Conservation (phyloP, 2,113 vertebrate genomes). For the Megaceryle torquata region DNA sequence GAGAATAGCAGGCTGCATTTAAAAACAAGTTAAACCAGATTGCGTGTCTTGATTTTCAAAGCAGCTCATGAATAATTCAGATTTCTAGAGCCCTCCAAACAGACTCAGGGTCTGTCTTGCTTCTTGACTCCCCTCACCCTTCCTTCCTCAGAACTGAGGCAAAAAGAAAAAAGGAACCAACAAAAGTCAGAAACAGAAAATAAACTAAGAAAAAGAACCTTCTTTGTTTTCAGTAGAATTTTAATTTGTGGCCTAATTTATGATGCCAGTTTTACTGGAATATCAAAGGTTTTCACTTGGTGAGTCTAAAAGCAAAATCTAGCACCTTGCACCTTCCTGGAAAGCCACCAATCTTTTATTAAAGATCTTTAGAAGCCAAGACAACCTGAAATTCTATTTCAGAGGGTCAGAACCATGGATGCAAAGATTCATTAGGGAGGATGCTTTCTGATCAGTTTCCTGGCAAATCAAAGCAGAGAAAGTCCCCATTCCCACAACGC, state of each 20-base stretch:
- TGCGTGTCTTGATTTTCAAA: slow-evolving; percentile 21
- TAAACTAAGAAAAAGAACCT: neutral
- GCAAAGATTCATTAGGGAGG: neutral
- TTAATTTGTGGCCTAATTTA: neutral
- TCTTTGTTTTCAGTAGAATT: neutral
- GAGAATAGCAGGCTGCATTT: neutral
- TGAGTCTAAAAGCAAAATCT: neutral
- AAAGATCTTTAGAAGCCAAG: neutral
- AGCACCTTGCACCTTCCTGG: neutral
- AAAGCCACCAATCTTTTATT: neutral
- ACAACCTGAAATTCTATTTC: neutral
- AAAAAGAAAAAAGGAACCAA: neutral
- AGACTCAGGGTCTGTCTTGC: neutral
- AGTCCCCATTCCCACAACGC: neutral
- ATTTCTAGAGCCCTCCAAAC: neutral
- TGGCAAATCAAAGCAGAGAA: neutral
- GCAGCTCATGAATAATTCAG: slow-evolving; percentile 44
- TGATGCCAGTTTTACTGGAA: neutral
- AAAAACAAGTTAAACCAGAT: slow-evolving; percentile 31
- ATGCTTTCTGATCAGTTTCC: neutral
- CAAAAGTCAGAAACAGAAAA: neutral
- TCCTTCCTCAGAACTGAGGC: neutral
- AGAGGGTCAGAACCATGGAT: neutral
- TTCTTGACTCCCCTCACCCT: neutral
- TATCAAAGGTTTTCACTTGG: neutral